Percentiles rank a stretch among this genome's conserved stretches.
Evolutionary conservation across 2,888 invertebrate species (phyloP).

Genomic region (Drosophila rubida): DNA sequence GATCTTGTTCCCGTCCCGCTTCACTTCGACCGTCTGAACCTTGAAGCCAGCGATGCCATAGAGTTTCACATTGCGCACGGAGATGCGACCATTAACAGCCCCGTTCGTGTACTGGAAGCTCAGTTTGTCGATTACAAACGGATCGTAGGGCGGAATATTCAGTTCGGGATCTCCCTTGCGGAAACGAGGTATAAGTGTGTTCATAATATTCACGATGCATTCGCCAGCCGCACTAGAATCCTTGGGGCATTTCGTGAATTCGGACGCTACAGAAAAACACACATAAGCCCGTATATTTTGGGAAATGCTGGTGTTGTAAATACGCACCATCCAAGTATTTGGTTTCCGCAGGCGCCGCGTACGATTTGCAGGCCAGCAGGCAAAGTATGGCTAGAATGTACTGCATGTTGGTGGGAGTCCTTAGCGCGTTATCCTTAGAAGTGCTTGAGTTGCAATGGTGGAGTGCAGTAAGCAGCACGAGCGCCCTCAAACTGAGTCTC

Average conservation of each 20-base stretch:
- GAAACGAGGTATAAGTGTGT: conserved; percentile 84
- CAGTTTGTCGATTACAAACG: conserved; percentile 75
- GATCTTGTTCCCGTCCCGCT: conserved; percentile 84
- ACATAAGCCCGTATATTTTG: conserved; percentile 8
- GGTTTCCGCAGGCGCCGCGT: conserved; percentile 31
- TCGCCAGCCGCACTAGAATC: conserved; percentile 86
- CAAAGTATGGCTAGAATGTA: conserved; percentile 39
- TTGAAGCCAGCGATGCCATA: conserved; percentile 86
- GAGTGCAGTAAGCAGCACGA: conserved; percentile 39
- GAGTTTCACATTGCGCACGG: conserved; percentile 86
- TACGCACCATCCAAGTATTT: conserved; percentile 43
- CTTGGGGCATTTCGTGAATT: conserved; percentile 86
- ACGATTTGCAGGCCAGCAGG: conserved; percentile 37
- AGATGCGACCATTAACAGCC: conserved; percentile 70
- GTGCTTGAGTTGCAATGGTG: conserved; percentile 2
- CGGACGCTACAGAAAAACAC: conserved; percentile 42
- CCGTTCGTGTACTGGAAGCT: conserved; percentile 78
- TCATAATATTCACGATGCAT: conserved; percentile 86
- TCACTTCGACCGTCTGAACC: conserved; percentile 86
- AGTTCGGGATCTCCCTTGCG: conserved; percentile 81
- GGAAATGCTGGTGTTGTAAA: not conserved
- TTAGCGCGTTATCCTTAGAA: conserved; percentile 2
- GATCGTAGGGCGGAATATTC: conserved; percentile 82
- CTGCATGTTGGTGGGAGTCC: conserved; percentile 34
- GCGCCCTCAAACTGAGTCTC: conserved; percentile 52